Conservation (phyloP, 1,140 invertebrate species). For the Temnothorax nylanderi region DNA sequence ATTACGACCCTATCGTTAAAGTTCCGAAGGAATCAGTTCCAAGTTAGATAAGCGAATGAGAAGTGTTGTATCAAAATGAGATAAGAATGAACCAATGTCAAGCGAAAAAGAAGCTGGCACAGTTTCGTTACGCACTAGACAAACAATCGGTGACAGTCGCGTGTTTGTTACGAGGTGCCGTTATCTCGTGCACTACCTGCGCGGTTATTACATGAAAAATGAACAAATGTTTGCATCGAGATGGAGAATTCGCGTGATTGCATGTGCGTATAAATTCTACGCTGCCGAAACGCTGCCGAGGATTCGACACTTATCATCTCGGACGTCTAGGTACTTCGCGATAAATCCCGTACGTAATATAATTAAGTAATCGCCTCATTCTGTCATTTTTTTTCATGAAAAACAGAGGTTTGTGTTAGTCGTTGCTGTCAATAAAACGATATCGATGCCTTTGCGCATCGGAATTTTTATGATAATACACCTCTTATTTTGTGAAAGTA, state of each 20-base stretch:
- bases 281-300: slow-evolving; percentile 69
- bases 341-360: slow-evolving; percentile 27
- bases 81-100: not conserved
- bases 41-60: not conserved
- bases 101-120: not conserved
- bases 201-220: slow-evolving; percentile 17
- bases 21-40: not conserved
- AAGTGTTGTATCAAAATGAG: not conserved
- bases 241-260: slow-evolving; percentile 22
- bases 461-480: not conserved
- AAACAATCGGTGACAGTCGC: not conserved
- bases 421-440: not conserved
- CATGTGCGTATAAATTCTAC: slow-evolving; percentile 35
- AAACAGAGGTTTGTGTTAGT: not conserved
- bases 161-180: not conserved
- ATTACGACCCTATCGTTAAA: not conserved
- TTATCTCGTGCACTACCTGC: slow-evolving; percentile 1
- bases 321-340: slow-evolving; percentile 33
- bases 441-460: slow-evolving; percentile 2
- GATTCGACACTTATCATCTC: slow-evolving; percentile 60
- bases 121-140: not conserved
- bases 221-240: slow-evolving; percentile 24
- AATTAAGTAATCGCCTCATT: slow-evolving; percentile 8
- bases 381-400: not conserved
- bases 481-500: not conserved